These are phyloP conservation scores for Sebastes vulpes DNA, from an alignment of 2,797 vertebrate species.

Conservation along the genomic window DNA sequence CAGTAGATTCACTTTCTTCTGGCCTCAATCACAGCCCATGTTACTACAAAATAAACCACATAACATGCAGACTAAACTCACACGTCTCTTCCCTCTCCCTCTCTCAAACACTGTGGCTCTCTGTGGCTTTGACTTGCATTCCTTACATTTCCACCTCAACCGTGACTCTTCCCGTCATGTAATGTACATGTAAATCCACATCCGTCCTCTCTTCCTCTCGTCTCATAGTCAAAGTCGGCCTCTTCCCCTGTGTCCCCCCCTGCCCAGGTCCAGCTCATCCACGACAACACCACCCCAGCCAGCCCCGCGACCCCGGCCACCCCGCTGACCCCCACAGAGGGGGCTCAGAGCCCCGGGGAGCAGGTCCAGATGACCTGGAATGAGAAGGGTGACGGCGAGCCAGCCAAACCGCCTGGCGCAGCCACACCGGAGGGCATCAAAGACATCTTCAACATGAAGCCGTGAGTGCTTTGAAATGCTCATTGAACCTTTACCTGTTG, in stretches of 20 bases:
- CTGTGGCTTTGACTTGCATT: conserved; percentile 67
- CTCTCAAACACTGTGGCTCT: conserved; percentile 74
- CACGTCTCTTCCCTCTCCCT: conserved; percentile 48
- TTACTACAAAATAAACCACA: neutral
- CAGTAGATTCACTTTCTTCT: neutral
- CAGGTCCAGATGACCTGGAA: conserved; percentile 99
- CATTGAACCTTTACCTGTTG: conserved; percentile 17
- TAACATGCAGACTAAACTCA: conserved; percentile 16
- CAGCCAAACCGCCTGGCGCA: conserved; percentile 90
- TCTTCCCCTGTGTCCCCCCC: conserved; percentile 83
- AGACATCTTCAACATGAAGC: conserved; percentile 99
- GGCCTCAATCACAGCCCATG: neutral
- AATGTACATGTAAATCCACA: conserved; percentile 64
- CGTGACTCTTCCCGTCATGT: conserved; percentile 49
- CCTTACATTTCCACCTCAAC: conserved; percentile 65
- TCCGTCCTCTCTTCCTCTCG: conserved; percentile 66
- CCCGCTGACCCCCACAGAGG: conserved; percentile 89
- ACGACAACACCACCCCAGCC: conserved; percentile 92
- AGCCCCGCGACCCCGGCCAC: conserved; percentile 92
- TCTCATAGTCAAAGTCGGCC: conserved; percentile 84
- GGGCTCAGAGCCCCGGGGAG: conserved; percentile 88
- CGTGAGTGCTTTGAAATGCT: conserved; percentile 85
- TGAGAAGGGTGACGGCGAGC: conserved; percentile 93
- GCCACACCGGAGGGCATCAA: conserved; percentile 94
- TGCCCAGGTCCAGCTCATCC: conserved; percentile 96